Conservation (phyloP, 2,113 vertebrate genomes). For the Daphoenositta chrysoptera region DNA sequence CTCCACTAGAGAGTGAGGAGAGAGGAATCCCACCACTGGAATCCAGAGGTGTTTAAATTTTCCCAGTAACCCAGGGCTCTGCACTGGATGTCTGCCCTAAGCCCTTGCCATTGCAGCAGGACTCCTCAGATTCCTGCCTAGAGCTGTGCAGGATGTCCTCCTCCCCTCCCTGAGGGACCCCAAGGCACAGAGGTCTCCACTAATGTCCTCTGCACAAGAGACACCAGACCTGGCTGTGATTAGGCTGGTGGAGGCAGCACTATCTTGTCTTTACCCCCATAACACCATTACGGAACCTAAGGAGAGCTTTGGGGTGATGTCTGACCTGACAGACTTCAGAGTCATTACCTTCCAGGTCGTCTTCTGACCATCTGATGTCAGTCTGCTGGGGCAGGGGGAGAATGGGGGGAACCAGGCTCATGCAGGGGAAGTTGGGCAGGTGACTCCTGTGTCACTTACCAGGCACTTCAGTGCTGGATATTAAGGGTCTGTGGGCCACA, state of each 20-base stretch:
- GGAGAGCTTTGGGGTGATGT: background rate
- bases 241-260: background rate
- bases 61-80: background rate
- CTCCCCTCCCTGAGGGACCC: background rate
- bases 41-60: background rate
- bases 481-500: background rate
- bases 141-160: background rate
- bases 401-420: background rate
- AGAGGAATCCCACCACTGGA: background rate
- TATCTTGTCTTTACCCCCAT: background rate
- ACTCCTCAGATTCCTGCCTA: background rate
- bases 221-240: background rate
- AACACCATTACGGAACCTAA: background rate
- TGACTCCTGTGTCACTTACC: background rate
- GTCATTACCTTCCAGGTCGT: background rate
- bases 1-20: background rate
- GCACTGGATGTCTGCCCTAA: background rate
- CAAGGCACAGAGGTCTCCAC: background rate
- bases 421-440: background rate
- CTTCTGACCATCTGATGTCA: background rate
- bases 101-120: background rate
- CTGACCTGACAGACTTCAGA: background rate
- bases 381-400: background rate
- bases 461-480: background rate
- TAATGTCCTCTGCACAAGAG: background rate